These are phyloP conservation scores for Salvator merianae DNA, from an alignment of 2,113 vertebrate species.

Conservation along the genomic window DNA sequence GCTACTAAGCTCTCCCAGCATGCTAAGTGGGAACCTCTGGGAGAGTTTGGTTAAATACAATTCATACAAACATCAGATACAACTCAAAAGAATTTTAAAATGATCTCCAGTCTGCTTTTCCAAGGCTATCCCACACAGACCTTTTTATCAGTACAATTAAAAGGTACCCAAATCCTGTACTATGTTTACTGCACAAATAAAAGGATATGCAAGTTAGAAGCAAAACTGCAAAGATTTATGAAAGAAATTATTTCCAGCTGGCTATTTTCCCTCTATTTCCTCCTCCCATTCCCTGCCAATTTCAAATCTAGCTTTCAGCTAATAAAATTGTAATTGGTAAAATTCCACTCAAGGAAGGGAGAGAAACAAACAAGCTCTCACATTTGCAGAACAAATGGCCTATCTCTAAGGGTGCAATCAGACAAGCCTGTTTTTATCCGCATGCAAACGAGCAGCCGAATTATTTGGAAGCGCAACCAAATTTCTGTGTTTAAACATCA, in stretches of 20 bases:
- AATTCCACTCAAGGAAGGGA: background rate
- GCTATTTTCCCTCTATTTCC: background rate
- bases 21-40: no score
- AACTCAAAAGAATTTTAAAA: conserved; percentile 1
- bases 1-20: no score
- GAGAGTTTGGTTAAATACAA: no score
- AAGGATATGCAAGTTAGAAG: background rate
- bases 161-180: background rate
- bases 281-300: background rate
- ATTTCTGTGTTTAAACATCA: no score
- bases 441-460: no score
- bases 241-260: conserved; percentile 4
- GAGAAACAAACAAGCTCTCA: background rate
- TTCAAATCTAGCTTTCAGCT: conserved; percentile 10
- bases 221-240: conserved; percentile 1
- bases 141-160: background rate
- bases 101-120: background rate
- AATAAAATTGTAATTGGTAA: conserved; percentile 17
- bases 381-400: background rate
- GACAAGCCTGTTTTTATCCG: no score
- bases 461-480: no score
- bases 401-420: no score
- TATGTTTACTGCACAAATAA: background rate
- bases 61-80: background rate
- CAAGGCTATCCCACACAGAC: background rate